Base-by-base conservation (phyloP, 2,113 vertebrate species). In the Phrynocephalus versicolor region DNA sequence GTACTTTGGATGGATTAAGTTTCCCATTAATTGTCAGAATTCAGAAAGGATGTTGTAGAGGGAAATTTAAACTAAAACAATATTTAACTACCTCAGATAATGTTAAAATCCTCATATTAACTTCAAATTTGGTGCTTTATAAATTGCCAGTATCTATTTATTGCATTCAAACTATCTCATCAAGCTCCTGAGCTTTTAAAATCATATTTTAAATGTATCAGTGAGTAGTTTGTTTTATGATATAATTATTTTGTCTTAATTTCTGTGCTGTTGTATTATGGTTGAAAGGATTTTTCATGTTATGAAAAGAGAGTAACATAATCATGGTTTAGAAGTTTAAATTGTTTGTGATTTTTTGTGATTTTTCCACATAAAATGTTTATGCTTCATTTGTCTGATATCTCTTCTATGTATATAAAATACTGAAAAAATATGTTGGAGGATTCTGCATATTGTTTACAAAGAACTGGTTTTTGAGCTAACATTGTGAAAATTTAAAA, bases 1-100 rank as follows among this genome's bases (percentile, higher is more conserved):
- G 39, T 83, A 93, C 45, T 92, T 90, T 89, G 88, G 91, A 92
- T 91, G 88, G 93, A 95, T 88, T 93, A 85, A 94, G 90, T 94
- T 95, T 94, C 88, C 86, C 80, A 85, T 86, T 96, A 91, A 93
- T 90, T 94, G 90, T 89, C 45, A 77, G 83, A 79, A 90, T 86
- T 74, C 69, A 65, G 25, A 90, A 88, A 69, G 81, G 85, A 19
- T 87, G 73, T 86, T 88, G 81, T 82, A 88, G 88, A 87, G 71
- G 82, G 79, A 83, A 75, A 18, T 90, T 89, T 90, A 91, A 92
- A 92, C 91, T 84, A 94, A 94, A 91, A 88, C 23, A 83, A 84
- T 86, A 81, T 82, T 92, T 58, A 87, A 1, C 62, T 67, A 76
- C 77, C 82, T 89, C 88, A 83, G 41, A 81, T 30, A 85, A 92